phyloP scores from a whole-genome alignment of 2,797 vertebrate genomes.

The Neosilurus hyrtlii region DNA sequence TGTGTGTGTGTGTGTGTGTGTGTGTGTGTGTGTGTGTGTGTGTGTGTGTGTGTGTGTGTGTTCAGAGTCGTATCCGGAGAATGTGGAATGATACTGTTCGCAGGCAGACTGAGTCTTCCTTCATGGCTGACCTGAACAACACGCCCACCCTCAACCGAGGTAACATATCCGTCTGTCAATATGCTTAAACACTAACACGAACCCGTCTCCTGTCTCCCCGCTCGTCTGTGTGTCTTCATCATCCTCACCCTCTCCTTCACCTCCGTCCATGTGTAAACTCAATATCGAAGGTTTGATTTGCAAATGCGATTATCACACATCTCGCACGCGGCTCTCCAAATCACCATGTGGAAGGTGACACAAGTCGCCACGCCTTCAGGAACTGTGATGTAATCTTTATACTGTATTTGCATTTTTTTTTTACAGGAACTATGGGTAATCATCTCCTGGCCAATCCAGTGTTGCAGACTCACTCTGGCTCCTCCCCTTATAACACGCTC shows the following conservation, averaged over 20 bases:
- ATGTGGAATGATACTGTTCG: conserved; percentile 95
- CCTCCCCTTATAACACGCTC: conserved; percentile 90
- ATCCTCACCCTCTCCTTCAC: not conserved
- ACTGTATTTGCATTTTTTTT: not conserved
- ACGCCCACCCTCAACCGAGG: conserved; percentile 90
- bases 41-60: conserved; percentile 24
- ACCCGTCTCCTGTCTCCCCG: not conserved
- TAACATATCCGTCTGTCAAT: conserved; percentile 54
- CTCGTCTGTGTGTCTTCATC: not conserved
- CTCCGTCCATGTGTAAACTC: not conserved
- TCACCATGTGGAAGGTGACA: not conserved
- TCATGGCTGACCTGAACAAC: conserved; percentile 90
- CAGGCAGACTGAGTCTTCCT: conserved; percentile 89
- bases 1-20: not conserved
- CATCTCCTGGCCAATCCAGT: conserved; percentile 89
- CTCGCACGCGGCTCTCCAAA: not conserved
- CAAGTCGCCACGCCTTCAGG: not conserved
- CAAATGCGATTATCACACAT: not conserved
- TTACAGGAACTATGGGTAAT: conserved; percentile 76
- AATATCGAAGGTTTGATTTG: not conserved
- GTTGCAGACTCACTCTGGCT: conserved; percentile 83
- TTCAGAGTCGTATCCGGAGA: conserved; percentile 87
- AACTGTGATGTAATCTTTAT: not conserved
- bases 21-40: not conserved
- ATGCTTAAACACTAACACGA: not conserved